phyloP scores from a whole-genome alignment of 1,140 invertebrate genomes.

The Leptopilina boulardi region DNA sequence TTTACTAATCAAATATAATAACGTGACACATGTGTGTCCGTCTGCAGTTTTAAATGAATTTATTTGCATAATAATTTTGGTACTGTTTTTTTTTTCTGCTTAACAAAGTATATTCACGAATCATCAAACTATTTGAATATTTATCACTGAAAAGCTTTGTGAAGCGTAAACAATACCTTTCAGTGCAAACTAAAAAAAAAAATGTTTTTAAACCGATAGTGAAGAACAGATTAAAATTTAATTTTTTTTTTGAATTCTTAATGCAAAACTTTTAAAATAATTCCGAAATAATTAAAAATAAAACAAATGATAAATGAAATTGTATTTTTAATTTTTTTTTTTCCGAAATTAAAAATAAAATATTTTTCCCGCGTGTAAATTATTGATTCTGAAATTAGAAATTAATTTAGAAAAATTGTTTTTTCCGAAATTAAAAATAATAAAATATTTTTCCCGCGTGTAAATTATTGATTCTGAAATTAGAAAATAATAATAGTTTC shows the following conservation, averaged over 20 bases:
- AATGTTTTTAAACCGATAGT: neutral
- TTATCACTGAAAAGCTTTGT: neutral
- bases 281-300: too few relatives aligned
- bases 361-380: neutral
- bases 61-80: neutral
- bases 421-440: too few relatives aligned
- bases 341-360: neutral
- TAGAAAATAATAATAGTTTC: neutral
- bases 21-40: neutral
- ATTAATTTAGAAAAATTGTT: neutral
- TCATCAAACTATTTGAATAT: neutral
- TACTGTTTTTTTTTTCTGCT: neutral
- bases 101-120: neutral
- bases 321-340: neutral
- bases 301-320: too few relatives aligned
- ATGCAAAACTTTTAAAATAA: neutral
- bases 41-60: neutral
- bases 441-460: neutral
- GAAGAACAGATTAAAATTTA: neutral
- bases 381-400: conserved; percentile 9
- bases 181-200: neutral
- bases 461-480: conserved; percentile 5
- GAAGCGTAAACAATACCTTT: neutral
- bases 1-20: neutral
- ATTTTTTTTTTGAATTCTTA: neutral